phyloP scores from a whole-genome alignment of 2,113 vertebrate genomes.

The Datnioides undecimradiatus region DNA sequence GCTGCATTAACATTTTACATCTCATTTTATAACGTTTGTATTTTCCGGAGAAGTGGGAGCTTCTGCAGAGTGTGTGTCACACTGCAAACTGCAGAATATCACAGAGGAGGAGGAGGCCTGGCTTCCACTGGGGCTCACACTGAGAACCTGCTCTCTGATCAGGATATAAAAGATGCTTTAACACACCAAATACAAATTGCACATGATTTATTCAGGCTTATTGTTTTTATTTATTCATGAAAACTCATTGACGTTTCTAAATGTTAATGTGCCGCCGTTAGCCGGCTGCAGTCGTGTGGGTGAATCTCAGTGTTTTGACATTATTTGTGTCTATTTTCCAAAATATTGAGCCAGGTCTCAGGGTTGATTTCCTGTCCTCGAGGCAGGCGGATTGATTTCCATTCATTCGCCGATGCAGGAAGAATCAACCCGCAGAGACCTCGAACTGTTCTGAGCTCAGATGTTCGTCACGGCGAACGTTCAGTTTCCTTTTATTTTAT shows the following conservation, averaged over 20 bases:
- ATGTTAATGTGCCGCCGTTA: neutral
- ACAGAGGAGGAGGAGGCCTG: neutral
- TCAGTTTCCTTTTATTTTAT: neutral
- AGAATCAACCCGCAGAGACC: neutral
- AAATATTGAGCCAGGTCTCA: neutral
- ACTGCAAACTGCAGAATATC: neutral
- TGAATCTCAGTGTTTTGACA: neutral
- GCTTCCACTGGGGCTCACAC: neutral
- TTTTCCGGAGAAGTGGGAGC: neutral
- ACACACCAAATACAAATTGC: slow-evolving; percentile 9
- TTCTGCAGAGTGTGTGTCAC: neutral
- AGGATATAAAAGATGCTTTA: slow-evolving; percentile 28
- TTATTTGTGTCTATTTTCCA: neutral
- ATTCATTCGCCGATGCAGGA: neutral
- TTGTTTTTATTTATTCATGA: neutral
- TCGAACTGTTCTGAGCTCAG: neutral
- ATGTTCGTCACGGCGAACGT: neutral
- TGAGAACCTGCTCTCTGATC: slow-evolving; percentile 2
- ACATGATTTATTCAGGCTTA: neutral
- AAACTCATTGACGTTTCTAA: neutral
- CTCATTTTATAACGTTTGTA: slow-evolving; percentile 28
- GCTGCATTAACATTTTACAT: slow-evolving; percentile 61
- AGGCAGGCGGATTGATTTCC: neutral
- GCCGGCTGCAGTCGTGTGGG: neutral
- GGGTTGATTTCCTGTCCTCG: neutral